Base-by-base conservation (phyloP, 2,888 invertebrate genomes). In the Kryphioiulus occultus region DNA sequence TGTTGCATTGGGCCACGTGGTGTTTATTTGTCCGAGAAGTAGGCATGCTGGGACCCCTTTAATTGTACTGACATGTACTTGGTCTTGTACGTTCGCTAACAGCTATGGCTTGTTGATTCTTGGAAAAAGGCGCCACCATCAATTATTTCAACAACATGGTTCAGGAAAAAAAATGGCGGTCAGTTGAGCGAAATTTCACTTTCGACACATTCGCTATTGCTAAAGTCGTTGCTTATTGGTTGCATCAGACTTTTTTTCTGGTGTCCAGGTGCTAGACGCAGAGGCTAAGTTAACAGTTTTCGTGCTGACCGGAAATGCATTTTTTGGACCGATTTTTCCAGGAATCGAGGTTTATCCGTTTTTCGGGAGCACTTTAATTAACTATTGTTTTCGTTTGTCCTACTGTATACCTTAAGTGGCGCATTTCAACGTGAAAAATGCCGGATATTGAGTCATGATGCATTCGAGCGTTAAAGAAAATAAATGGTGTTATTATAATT, bases 381-480 rank as follows among this genome's bases (percentile, higher is more conserved):
- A 30, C 78, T 78, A 26, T 78, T 78, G 78, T 78, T 26, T 78
- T 78, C 30, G 15, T 15, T 78, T 26, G 30, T 78, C 78, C 26
- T 15, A 44, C n/a, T n/a, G n/a, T n/a, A n/a, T 3, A 78, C 78
- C 30, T 78, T 26, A 5, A 26, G 1, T 68, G 26, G n/a, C 26
- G 1, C 1, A 78, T 30, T 78, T 78, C 7, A 30, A 78, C 78
- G 26, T 30, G 78, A 78, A 78, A 78, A 30, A 78, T 78, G 26
- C 78, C 26, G 78, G 78, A 78, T 78, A 78, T 78, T 78, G 78
- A 78, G 78, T 78, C 78, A 78, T 30, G 78, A 30, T 30, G 78
- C 78, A 78, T 26, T 30, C 26, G 78, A 30, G 78, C 78, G 30
- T 78, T 78, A 35, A 4, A 35, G 35, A 35, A 35, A 35, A 7